A percentile compares a stretch with the other conserved stretches of the same genome.
Conservation (phyloP, 2,113 vertebrate species). For the Microtus montanus region DNA sequence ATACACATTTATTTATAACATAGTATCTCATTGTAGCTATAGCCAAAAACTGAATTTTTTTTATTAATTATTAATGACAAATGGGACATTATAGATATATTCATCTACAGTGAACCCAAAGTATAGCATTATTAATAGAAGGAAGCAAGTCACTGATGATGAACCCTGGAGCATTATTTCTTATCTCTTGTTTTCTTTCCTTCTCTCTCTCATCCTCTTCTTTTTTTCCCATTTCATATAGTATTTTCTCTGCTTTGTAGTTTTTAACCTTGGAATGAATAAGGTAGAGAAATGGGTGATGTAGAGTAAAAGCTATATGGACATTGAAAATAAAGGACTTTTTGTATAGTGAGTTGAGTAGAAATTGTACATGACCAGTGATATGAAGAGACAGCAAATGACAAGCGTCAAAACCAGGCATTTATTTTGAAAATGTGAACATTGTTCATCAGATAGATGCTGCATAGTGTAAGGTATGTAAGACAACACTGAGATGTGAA, state of each 20-base stretch:
- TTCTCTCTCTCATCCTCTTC: background rate
- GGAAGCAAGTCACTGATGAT: too few species aligned
- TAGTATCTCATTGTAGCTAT: background rate
- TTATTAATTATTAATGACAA: background rate
- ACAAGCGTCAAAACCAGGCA: background rate
- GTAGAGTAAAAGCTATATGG: background rate
- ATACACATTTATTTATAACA: background rate
- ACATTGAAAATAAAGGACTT: background rate
- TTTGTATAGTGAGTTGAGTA: background rate
- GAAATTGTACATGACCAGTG: background rate
- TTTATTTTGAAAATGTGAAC: background rate
- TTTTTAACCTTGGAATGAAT: background rate
- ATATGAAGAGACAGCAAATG: background rate
- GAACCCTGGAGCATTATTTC: too few species aligned
- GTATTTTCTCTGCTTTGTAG: background rate
- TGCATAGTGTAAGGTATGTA: background rate
- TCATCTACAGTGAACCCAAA: too few species aligned
- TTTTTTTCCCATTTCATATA: too few species aligned
- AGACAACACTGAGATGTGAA: background rate
- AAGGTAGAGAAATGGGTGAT: background rate
- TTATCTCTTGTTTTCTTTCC: background rate
- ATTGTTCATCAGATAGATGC: background rate
- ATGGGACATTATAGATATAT: too few species aligned
- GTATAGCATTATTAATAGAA: background rate
- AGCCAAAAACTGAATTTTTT: background rate